phyloP scores from a whole-genome alignment of 2,797 vertebrate species.

The Morus bassanus region DNA sequence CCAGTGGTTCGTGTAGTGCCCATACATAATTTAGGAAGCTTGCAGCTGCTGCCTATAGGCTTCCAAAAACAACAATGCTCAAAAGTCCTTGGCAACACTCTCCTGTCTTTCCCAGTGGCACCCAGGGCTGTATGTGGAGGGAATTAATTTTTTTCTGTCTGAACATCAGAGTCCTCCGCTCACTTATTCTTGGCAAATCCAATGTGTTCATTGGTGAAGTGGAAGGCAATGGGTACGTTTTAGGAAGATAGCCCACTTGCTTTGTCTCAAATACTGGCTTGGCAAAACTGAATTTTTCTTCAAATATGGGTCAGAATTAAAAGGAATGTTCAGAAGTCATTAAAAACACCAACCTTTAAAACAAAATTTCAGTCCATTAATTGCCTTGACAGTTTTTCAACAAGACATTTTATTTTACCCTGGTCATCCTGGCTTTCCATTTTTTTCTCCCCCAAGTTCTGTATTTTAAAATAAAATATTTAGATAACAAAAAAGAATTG shows the following conservation, averaged over 20 bases:
- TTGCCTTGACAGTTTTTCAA: neutral
- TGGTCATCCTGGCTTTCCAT: neutral
- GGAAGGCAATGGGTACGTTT: neutral
- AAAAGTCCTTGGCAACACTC: conserved; percentile 8
- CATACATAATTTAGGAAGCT: conserved; percentile 32
- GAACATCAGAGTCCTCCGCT: neutral
- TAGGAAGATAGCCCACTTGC: neutral
- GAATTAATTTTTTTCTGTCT: neutral
- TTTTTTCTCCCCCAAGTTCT: neutral
- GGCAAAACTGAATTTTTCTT: neutral
- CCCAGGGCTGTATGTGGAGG: neutral
- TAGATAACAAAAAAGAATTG: neutral
- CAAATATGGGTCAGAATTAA: neutral
- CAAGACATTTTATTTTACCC: neutral
- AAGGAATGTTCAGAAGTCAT: neutral
- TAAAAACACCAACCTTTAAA: neutral
- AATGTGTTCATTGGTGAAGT: neutral
- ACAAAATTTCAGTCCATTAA: neutral
- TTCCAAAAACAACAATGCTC: neutral
- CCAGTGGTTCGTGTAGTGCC: neutral
- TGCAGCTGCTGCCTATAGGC: neutral
- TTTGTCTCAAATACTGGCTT: neutral
- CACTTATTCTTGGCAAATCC: neutral
- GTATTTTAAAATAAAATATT: neutral
- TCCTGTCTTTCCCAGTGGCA: neutral